Conservation (phyloP, 2,888 invertebrate genomes). For the Lasioglossum oenotherae region DNA sequence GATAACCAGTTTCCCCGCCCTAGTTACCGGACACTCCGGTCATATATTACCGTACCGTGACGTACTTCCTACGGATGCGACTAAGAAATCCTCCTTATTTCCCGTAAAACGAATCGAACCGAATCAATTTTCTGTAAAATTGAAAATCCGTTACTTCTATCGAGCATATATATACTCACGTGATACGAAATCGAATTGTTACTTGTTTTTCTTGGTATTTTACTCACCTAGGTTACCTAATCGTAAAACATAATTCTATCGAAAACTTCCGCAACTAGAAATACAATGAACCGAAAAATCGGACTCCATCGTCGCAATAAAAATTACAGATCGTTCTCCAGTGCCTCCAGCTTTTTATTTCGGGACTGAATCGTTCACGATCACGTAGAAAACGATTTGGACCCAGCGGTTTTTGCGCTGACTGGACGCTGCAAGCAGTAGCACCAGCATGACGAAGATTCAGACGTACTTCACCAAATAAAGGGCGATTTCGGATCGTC, state of each 20-base stretch:
- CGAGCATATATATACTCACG: too few relatives aligned
- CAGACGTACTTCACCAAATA: conserved; percentile 55
- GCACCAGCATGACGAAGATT: neutral
- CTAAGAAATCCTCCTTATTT: too few relatives aligned
- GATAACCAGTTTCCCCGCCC: neutral
- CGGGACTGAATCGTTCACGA: neutral
- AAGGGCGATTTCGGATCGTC: conserved; percentile 61
- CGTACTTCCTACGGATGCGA: too few relatives aligned
- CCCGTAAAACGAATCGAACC: too few relatives aligned
- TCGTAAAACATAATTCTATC: neutral
- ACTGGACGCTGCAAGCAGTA: neutral
- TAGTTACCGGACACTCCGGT: neutral
- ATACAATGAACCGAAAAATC: neutral
- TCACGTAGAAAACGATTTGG: neutral
- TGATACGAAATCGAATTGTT: too few relatives aligned
- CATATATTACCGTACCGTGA: too few relatives aligned
- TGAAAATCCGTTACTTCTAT: neutral
- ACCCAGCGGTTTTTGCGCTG: neutral
- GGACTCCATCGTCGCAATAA: neutral
- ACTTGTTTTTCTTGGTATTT: neutral
- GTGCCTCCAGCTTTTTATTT: neutral
- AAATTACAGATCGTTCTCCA: neutral
- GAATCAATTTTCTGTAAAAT: too few relatives aligned
- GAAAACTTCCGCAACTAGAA: neutral
- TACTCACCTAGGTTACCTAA: neutral